A percentile compares a stretch with the other conserved stretches of the same genome.
Conservation (phyloP, 1,140 invertebrate species). For the Cyrtorhinus lividipennis region DNA sequence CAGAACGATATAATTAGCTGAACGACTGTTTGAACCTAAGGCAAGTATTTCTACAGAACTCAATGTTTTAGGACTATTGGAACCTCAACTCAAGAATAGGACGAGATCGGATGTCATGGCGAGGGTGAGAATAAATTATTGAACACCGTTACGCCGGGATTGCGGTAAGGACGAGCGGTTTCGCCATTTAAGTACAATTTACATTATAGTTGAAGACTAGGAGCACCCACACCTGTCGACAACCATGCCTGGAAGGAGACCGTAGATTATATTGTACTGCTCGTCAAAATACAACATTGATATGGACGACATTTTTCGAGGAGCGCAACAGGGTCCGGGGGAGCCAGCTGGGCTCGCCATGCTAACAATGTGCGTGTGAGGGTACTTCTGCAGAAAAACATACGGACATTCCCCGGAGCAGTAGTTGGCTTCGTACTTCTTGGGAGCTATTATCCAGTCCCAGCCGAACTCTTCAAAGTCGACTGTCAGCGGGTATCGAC, state of each 20-base stretch:
- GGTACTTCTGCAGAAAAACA: slow-evolving; percentile 74
- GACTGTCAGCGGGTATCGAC: slow-evolving; percentile 80
- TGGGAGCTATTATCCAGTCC: slow-evolving; percentile 97
- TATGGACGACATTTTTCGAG: slow-evolving; percentile 73
- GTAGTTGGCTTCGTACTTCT: slow-evolving; percentile 89
- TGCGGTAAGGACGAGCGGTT: no score
- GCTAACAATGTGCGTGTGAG: slow-evolving; percentile 85
- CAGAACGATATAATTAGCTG: no score
- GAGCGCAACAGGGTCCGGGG: slow-evolving; percentile 76
- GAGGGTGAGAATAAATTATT: neutral
- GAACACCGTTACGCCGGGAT: no score
- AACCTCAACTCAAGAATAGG: no score
- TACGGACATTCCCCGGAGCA: slow-evolving; percentile 90
- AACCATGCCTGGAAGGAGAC: slow-evolving; percentile 80
- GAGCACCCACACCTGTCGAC: slow-evolving; percentile 84
- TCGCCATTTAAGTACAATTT: no score
- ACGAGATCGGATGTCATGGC: no score
- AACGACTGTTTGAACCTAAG: no score
- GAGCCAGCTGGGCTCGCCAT: slow-evolving; percentile 52
- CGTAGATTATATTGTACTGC: slow-evolving; percentile 73
- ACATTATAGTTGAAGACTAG: slow-evolving; percentile 41
- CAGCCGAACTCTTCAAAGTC: slow-evolving; percentile 94
- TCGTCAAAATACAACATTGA: slow-evolving; percentile 87
- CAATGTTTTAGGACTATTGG: no score
- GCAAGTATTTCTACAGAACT: no score